These are phyloP conservation scores for Flexamia atlantica DNA, from an alignment of 2,888 invertebrate species.

Conservation along the genomic window DNA sequence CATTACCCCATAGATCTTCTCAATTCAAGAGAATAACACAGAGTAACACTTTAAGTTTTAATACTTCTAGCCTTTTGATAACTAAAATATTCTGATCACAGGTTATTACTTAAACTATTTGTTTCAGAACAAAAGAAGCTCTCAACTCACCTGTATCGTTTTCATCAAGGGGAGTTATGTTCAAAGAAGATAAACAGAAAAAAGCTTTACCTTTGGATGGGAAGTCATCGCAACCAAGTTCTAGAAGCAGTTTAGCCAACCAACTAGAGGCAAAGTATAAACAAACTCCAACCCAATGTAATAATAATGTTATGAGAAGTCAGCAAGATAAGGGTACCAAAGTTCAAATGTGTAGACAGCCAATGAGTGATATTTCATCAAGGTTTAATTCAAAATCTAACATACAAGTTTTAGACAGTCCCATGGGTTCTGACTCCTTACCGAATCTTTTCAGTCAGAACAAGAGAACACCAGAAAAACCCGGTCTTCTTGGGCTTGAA, in stretches of 20 bases:
- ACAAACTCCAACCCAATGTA: background rate
- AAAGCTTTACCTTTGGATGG: background rate
- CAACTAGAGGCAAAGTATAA: background rate
- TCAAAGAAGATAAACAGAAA: background rate
- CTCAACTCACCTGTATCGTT: background rate
- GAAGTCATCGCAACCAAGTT: background rate
- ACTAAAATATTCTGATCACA: too few relatives aligned
- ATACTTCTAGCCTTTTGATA: too few relatives aligned
- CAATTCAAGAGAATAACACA: too few relatives aligned
- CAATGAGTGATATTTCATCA: slow-evolving; percentile 2
- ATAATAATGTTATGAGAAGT: background rate
- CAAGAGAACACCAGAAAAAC: background rate
- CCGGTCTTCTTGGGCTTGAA: background rate
- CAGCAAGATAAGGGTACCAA: background rate
- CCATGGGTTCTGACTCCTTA: background rate
- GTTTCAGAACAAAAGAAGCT: background rate
- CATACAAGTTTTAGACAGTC: background rate
- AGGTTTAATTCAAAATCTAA: background rate
- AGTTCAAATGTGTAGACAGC: background rate
- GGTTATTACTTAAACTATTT: too few relatives aligned
- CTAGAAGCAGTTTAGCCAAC: background rate
- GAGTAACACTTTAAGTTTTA: too few relatives aligned
- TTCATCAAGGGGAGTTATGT: background rate
- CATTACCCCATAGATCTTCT: too few relatives aligned
- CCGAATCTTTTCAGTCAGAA: background rate